Percentiles rank a stretch among this genome's conserved stretches.
Evolutionary conservation across 2,113 vertebrate species (phyloP).

Genomic region (Urocolius indicus): DNA sequence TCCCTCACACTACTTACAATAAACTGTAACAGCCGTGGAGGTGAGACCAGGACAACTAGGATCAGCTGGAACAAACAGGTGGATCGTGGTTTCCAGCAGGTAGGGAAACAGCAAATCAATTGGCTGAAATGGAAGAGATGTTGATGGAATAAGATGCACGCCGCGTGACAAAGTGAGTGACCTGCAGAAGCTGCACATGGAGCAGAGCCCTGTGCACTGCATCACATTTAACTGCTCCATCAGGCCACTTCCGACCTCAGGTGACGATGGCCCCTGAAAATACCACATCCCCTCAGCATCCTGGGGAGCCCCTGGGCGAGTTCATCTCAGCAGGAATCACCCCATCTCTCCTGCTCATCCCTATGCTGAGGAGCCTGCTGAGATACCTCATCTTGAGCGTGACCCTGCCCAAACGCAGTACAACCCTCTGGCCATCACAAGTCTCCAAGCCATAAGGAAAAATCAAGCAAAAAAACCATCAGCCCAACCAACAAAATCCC

Average conservation of each 20-base stretch:
- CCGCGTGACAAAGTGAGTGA: rapidly evolving
- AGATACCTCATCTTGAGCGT: neutral
- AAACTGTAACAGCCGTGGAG: neutral
- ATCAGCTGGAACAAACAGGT: neutral
- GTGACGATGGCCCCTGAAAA: neutral
- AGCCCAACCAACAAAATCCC: neutral
- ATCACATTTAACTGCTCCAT: neutral
- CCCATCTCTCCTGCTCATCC: neutral
- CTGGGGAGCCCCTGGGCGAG: neutral
- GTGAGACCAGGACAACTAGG: neutral
- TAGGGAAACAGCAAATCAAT: neutral
- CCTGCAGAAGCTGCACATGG: neutral
- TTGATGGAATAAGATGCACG: neutral
- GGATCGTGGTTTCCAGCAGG: neutral
- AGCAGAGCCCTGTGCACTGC: neutral
- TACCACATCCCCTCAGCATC: neutral
- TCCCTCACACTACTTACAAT: neutral
- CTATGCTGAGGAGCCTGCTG: neutral
- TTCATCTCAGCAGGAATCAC: neutral
- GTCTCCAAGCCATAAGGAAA: neutral
- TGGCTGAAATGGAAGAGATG: neutral
- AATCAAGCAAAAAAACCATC: neutral
- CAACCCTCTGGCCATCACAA: neutral
- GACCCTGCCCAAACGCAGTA: neutral
- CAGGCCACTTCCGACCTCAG: neutral